Evolutionary conservation across 2,888 invertebrate species (phyloP).

Genomic region (Hydroisotoma schaefferi): DNA sequence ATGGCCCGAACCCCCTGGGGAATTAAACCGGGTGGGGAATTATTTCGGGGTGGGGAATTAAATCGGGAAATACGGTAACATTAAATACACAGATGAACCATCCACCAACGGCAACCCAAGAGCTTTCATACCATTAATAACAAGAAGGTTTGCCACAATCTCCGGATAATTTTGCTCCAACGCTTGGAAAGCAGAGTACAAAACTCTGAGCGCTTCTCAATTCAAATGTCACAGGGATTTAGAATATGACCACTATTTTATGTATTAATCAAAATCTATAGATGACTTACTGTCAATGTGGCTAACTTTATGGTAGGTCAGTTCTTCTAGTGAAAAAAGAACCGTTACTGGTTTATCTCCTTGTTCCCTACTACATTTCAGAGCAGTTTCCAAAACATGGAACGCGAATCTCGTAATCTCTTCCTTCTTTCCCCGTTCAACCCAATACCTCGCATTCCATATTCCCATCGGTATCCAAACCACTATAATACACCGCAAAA

Average conservation of each 20-base stretch:
- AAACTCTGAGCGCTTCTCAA: slow-evolving; percentile 22
- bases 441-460: slow-evolving; percentile 24
- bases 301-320: slow-evolving; percentile 25
- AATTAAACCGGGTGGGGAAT: too few species aligned
- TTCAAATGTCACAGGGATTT: neutral
- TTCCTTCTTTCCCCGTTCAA: slow-evolving; percentile 30
- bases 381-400: slow-evolving; percentile 24
- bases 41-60: too few species aligned
- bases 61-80: too few species aligned
- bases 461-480: slow-evolving; percentile 31
- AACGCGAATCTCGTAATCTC: slow-evolving; percentile 24
- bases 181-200: slow-evolving; percentile 24
- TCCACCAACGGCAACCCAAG: too few species aligned
- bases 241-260: neutral
- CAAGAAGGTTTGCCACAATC: neutral
- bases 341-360: slow-evolving; percentile 10
- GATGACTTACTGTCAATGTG: slow-evolving; percentile 20
- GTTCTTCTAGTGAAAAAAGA: slow-evolving; percentile 26
- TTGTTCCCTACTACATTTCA: slow-evolving; percentile 16
- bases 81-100: too few species aligned
- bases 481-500: slow-evolving; percentile 11
- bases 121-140: slow-evolving; percentile 14
- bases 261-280: neutral
- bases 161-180: slow-evolving; percentile 30
- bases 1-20: too few species aligned